Evolutionary conservation across 2,888 invertebrate species (phyloP), one percentile per base, ranked within the genome.

Genomic region (Platerodrilus igneus): DNA sequence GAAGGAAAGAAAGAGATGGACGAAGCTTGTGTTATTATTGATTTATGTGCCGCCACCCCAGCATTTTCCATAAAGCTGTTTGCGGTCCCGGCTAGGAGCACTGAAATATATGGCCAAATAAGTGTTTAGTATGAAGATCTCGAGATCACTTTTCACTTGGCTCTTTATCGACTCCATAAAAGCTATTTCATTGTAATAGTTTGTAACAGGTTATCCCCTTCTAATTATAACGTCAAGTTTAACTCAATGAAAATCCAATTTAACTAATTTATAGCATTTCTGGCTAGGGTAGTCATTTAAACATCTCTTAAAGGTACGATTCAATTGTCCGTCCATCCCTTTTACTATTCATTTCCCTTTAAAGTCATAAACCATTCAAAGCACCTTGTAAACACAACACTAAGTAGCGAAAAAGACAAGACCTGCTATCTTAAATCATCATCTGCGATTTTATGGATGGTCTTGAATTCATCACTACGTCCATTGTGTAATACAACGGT

Each of bases 21-120:
- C 59, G 56, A 27, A 60, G 57, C 59, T 57, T 58, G 66, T 67
- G 70, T 73, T 74, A 68, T 70, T 71, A 75, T 75, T 75, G 75
- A 75, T 75, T 75, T 74, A 75, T 74, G 74, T 71, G 67, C 68
- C 71, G 69, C 66, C 66, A 66, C 66, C 66, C 66, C 59, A 61
- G 66, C 66, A 62, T 65, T 68, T 68, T 68, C 68, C 66, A 68
- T 68, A 68, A 68, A 68, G 68, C 68, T 67, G 68, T 68, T 67
- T 68, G 68, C 64, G 66, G 66, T 64, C 64, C 60, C 62, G 59
- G 60, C 63, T 63, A 61, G 60, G 54, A 59, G 55, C 49, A 57
- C 60, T 59, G 57, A 67, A 67, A 68, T 68, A 68, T 67, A 68
- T 67, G 63, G 66, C 65, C 63, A 62, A 67, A 68, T 68, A 68